phyloP scores from a whole-genome alignment of 2,113 vertebrate genomes.

The Ophiodon elongatus region DNA sequence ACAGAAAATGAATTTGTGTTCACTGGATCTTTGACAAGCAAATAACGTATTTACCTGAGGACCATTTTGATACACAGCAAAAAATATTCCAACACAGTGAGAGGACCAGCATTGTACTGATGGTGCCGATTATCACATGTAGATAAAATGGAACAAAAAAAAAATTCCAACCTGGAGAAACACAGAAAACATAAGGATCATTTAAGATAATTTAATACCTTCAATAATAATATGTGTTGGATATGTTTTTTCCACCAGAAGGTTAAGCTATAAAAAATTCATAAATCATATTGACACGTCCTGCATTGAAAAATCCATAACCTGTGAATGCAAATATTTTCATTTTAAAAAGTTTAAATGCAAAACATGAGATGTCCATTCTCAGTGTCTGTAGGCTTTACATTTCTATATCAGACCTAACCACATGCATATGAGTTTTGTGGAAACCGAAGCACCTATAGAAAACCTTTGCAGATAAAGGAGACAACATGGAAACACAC shows the following conservation, averaged over 20 bases:
- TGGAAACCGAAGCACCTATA: background rate
- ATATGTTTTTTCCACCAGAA: background rate
- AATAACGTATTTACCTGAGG: constrained; percentile 68
- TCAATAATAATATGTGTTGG: background rate
- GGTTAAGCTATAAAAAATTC: background rate
- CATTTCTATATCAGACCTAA: background rate
- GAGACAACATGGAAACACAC: background rate
- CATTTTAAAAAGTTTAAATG: background rate
- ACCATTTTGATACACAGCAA: constrained; percentile 62
- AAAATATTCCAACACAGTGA: constrained; percentile 75
- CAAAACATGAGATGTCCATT: background rate
- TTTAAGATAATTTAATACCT: background rate
- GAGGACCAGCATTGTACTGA: constrained; percentile 50
- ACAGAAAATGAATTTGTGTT: background rate
- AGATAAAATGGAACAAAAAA: rapidly evolving
- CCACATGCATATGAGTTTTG: background rate
- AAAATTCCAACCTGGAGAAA: background rate
- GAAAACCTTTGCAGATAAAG: constrained; percentile 1
- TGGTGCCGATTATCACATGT: background rate
- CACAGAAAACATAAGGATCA: background rate
- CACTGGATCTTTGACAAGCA: background rate
- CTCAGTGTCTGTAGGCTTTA: background rate
- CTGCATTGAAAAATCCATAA: background rate
- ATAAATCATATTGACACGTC: background rate
- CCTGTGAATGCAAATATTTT: background rate